These are phyloP conservation scores for Drosophila ohnishii DNA, from an alignment of 1,140 invertebrate species.

Conservation along the genomic window DNA sequence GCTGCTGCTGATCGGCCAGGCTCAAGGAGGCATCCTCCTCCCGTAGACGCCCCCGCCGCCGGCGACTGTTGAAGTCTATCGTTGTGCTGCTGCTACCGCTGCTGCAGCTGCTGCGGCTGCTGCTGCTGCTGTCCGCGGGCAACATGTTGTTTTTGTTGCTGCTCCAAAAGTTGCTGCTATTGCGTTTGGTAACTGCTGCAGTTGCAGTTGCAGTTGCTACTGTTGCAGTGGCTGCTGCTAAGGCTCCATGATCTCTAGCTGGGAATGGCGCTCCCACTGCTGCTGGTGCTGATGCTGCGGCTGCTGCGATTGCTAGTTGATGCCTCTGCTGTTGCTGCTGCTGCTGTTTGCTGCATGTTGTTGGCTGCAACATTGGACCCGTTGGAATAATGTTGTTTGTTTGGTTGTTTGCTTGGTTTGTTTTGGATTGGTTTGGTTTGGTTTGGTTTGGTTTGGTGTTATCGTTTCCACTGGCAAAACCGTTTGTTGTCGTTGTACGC, in stretches of 20 bases:
- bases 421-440: constrained; percentile 12
- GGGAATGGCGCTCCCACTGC: constrained; percentile 30
- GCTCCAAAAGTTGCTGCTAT: constrained; percentile 39
- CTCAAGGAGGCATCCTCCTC: constrained; percentile 11
- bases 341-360: constrained; percentile 75
- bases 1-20: constrained; percentile 9
- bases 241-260: constrained; percentile 53
- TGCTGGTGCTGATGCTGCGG: constrained; percentile 33
- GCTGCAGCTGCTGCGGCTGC: constrained; percentile 21
- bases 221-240: constrained; percentile 31
- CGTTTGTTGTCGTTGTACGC: constrained; percentile 73
- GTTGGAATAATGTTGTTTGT: constrained; percentile 57
- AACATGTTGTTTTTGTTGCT: constrained; percentile 52
- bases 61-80: constrained; percentile 82
- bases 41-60: constrained; percentile 79
- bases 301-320: constrained; percentile 44
- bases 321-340: constrained; percentile 57
- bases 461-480: constrained; percentile 68
- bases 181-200: constrained; percentile 31
- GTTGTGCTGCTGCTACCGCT: constrained; percentile 58
- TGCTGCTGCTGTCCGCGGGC: constrained; percentile 40
- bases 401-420: constrained; percentile 23
- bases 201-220: constrained; percentile 22
- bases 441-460: constrained; percentile 56
- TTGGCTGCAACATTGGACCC: constrained; percentile 79